Percentiles rank a stretch among this genome's conserved stretches.
These are phyloP conservation scores for Xiphias gladius DNA, from an alignment of 2,113 vertebrate genomes.

Conservation along the genomic window DNA sequence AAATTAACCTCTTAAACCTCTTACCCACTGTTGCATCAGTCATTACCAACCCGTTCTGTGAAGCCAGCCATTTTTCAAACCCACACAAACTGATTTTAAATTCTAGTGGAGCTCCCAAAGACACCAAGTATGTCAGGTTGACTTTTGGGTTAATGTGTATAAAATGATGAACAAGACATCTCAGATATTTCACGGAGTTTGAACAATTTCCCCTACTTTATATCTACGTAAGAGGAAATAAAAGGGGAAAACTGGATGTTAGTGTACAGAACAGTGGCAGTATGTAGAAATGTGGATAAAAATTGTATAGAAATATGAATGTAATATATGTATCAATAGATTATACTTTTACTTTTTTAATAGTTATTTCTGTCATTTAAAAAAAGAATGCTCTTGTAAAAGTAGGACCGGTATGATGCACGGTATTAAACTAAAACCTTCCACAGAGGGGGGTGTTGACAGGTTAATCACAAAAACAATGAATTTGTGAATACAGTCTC, in stretches of 20 bases:
- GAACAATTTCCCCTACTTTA: background rate
- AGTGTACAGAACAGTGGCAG: background rate
- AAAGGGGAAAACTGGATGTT: background rate
- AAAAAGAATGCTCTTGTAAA: no score
- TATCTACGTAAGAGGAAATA: background rate
- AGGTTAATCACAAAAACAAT: no score
- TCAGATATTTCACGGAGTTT: background rate
- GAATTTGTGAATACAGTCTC: no score
- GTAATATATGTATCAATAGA: no score
- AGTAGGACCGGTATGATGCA: no score
- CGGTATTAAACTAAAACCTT: no score
- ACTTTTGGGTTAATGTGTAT: background rate
- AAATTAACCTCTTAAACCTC: constrained; percentile 15
- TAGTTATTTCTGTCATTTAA: no score
- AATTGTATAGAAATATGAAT: no score
- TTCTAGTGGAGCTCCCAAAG: constrained; percentile 15
- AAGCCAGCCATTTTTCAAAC: constrained; percentile 37
- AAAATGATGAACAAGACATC: constrained; percentile 15
- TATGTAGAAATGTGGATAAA: background rate
- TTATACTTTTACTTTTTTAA: no score
- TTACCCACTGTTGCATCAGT: constrained; percentile 51
- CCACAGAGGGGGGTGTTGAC: no score
- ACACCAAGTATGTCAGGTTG: background rate
- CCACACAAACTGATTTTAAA: constrained; percentile 20
- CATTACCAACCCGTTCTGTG: constrained; percentile 9